phyloP scores from a whole-genome alignment of 2,888 invertebrate genomes.

The Apomyelois bistriatella region DNA sequence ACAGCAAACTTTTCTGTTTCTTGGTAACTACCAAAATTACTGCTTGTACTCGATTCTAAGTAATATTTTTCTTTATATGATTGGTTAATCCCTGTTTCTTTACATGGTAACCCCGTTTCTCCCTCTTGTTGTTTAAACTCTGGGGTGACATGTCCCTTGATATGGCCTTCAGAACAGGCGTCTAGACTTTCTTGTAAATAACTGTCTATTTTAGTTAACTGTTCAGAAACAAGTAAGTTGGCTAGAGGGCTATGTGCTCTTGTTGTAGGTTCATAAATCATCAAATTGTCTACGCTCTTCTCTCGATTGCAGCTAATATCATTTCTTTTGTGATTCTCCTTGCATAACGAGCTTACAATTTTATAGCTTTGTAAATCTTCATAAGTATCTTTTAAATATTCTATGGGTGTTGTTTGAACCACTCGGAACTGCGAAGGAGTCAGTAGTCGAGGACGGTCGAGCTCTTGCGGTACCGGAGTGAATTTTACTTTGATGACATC shows the following conservation, averaged over 20 bases:
- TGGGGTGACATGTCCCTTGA: constrained; percentile 26
- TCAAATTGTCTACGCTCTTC: constrained; percentile 25
- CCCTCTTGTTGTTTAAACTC: constrained; percentile 26
- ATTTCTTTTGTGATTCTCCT: constrained; percentile 46
- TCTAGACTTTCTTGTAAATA: constrained; percentile 69
- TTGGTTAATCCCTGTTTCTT: constrained; percentile 20
- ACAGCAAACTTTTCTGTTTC: constrained; percentile 18
- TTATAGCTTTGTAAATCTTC: constrained; percentile 71
- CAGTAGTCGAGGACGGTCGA: constrained; percentile 48
- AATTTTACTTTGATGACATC: constrained; percentile 70
- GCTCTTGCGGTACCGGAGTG: constrained; percentile 60
- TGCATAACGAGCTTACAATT: constrained; percentile 65
- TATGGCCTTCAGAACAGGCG: constrained; percentile 44
- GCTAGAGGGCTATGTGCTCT: constrained; percentile 57
- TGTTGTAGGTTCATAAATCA: constrained; percentile 30
- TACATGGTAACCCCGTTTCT: constrained; percentile 26
- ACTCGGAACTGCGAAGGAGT: constrained; percentile 42
- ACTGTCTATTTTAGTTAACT: constrained; percentile 63
- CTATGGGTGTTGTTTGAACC: constrained; percentile 38
- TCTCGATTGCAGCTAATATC: constrained; percentile 22
- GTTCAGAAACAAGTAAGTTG: constrained; percentile 58
- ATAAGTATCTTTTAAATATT: constrained; percentile 56
- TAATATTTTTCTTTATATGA: constrained; percentile 25
- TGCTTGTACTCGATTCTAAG: constrained; percentile 21
- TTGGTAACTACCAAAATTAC: constrained; percentile 24